A percentile compares a stretch with the other conserved stretches of the same genome.
Evolutionary conservation across 2,888 invertebrate species (phyloP).

Genomic region (Troides helena): DNA sequence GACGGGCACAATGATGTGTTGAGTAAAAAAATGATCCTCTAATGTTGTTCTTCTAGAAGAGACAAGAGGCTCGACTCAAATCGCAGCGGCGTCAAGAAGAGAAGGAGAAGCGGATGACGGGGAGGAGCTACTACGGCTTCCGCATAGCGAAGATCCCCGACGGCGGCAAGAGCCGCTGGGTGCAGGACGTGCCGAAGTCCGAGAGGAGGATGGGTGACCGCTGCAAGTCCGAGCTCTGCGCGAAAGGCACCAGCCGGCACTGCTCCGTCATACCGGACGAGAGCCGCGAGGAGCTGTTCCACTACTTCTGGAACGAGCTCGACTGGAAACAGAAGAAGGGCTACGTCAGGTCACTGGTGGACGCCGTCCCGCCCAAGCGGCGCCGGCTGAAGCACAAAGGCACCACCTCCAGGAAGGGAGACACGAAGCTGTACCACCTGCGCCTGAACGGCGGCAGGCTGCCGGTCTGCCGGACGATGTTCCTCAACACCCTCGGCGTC

Average conservation of each 20-base stretch:
- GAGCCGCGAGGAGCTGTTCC: slow-evolving; percentile 47
- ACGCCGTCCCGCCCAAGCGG: slow-evolving; percentile 50
- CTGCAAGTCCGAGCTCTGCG: slow-evolving; percentile 49
- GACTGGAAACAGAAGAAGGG: slow-evolving; percentile 56
- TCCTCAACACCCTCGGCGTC: slow-evolving; percentile 57
- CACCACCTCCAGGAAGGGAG: slow-evolving; percentile 49
- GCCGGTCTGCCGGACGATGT: slow-evolving; percentile 54
- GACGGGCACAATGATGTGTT: no score
- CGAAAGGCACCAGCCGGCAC: slow-evolving; percentile 40
- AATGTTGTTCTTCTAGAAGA: slow-evolving; percentile 41
- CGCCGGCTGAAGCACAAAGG: slow-evolving; percentile 46
- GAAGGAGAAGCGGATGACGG: slow-evolving; percentile 58
- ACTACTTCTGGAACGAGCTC: slow-evolving; percentile 55
- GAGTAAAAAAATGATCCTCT: no score
- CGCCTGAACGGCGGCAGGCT: slow-evolving; percentile 39
- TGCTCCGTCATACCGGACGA: slow-evolving; percentile 45
- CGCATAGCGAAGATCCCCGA: slow-evolving; percentile 36
- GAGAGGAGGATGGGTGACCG: slow-evolving; percentile 51
- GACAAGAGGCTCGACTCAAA: slow-evolving; percentile 41
- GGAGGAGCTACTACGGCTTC: slow-evolving; percentile 60
- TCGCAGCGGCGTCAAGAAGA: slow-evolving; percentile 49
- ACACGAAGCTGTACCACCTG: slow-evolving; percentile 54
- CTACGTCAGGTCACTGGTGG: slow-evolving; percentile 48
- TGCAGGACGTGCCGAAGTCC: slow-evolving; percentile 58
- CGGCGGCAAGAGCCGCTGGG: slow-evolving; percentile 45